Evolutionary conservation across 2,888 invertebrate species (phyloP), one percentile per base, ranked within the genome.

Genomic region (Candidula unifasciata): DNA sequence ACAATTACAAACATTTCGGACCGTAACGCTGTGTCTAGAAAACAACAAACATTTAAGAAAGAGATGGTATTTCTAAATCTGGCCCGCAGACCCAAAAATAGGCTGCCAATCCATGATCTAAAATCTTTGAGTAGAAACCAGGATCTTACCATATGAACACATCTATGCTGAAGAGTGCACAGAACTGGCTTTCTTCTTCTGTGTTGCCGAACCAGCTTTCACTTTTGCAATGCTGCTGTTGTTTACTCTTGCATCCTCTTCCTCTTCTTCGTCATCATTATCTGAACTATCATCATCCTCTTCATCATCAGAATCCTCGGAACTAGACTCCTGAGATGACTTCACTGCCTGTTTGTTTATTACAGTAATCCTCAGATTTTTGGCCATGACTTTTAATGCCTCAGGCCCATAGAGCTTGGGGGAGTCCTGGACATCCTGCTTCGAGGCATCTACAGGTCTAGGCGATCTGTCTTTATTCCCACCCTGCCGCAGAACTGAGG

Each of bases 291-390:
- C 64, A 35, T 64, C 60, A 30, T 35, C 35, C 30, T 82, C 82
- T 57, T 81, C 80, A 30, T 37, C 44, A 44, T 37, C 52, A 30
- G 66, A 66, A 80, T 80, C 80, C 68, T 37, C 60, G 10, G 73
- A 57, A 10, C 73, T 73, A 16, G 73, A 54, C 18, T 52, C 74
- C n/a, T 73, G 54, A 0, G n/a, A 30, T 3, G 68, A 33, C 27
- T 68, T 80, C 27, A 52, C n/a, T 2, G 83, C 83, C 3, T 37
- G 64, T 57, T 78, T 78, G 35, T 83, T 83, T 33, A 78, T 83
- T 30, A 83, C 78, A n/a, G 83, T 83, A 21, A 83, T 69, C 57
- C 44, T 52, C 18, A 83, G 60, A 57, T 83, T 83, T 66, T 83
- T 83, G 5, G 83, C 83, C 78, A 83, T 66, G 21, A 83, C 83